Conservation (phyloP, 2,797 vertebrate genomes). For the Brachyrhaphis roseni region DNA sequence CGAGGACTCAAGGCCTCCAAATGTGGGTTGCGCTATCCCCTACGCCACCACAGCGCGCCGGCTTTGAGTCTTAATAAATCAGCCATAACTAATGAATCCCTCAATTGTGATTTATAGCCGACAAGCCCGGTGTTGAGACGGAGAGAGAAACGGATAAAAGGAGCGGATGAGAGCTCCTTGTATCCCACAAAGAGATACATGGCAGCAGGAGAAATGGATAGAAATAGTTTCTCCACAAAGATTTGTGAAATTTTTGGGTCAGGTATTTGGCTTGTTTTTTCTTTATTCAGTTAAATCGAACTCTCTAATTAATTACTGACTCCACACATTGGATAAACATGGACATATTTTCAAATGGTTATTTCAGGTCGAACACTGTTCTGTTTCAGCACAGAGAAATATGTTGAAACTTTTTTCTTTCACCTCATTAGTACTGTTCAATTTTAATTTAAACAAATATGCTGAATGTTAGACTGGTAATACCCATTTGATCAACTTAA, state of each 20-base stretch:
- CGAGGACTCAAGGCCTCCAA: too few relatives aligned
- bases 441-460: not conserved
- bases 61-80: constrained; percentile 63
- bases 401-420: not conserved
- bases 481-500: not conserved
- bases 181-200: constrained; percentile 5
- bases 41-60: too few relatives aligned
- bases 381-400: not conserved
- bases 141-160: constrained; percentile 13
- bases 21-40: too few relatives aligned
- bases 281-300: not conserved
- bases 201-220: constrained; percentile 26
- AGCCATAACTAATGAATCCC: constrained; percentile 67
- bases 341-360: not conserved
- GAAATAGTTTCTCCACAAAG: constrained; percentile 23
- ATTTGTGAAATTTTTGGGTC: not conserved
- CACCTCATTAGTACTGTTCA: not conserved
- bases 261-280: not conserved
- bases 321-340: not conserved
- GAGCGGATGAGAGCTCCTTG: constrained; percentile 10
- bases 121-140: constrained; percentile 32
- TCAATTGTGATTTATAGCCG: constrained; percentile 73
- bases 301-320: not conserved
- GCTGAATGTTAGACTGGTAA: not conserved
- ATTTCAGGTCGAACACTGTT: not conserved